Percentiles rank a stretch among this genome's conserved stretches.
phyloP scores from a whole-genome alignment of 2,797 vertebrate genomes.

The Sebastes ruberrimus region DNA sequence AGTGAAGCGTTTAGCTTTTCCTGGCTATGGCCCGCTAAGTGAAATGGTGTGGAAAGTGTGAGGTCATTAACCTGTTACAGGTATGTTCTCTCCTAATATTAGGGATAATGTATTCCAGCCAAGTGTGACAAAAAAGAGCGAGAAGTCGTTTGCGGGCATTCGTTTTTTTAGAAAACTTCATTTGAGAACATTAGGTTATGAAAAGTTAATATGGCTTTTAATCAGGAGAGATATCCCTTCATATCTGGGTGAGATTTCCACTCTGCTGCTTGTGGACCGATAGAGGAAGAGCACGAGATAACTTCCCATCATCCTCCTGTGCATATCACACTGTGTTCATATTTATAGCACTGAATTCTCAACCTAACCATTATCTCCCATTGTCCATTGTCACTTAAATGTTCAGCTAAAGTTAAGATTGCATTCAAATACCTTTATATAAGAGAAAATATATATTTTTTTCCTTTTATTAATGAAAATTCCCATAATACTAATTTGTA shows the following conservation, averaged over 20 bases:
- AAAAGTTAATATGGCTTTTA: conserved; percentile 75
- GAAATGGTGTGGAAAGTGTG: conserved; percentile 83
- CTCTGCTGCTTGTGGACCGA: conserved; percentile 40
- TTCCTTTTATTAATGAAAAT: neutral
- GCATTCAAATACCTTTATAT: neutral
- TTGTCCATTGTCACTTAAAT: conserved; percentile 4
- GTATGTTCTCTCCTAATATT: conserved; percentile 75
- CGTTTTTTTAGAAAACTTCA: conserved; percentile 61
- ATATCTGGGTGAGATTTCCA: conserved; percentile 59
- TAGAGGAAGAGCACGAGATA: conserved; percentile 25
- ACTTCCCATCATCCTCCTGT: conserved; percentile 44
- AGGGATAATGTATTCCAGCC: conserved; percentile 73
- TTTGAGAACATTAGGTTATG: conserved; percentile 65
- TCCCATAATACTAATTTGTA: neutral
- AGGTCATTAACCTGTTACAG: conserved; percentile 83
- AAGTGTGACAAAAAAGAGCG: conserved; percentile 72
- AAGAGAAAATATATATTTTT: neutral
- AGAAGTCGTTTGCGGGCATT: conserved; percentile 42
- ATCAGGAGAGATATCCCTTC: conserved; percentile 63
- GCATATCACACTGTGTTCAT: conserved; percentile 28
- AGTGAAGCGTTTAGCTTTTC: conserved; percentile 76
- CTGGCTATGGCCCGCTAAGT: conserved; percentile 75
- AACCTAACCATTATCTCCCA: conserved; percentile 12
- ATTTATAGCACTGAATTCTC: conserved; percentile 32
- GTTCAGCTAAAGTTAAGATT: conserved; percentile 19